A percentile compares a stretch with the other conserved stretches of the same genome.
These are phyloP conservation scores for Camptogramma bilineatum DNA, from an alignment of 2,888 invertebrate genomes.

Conservation along the genomic window DNA sequence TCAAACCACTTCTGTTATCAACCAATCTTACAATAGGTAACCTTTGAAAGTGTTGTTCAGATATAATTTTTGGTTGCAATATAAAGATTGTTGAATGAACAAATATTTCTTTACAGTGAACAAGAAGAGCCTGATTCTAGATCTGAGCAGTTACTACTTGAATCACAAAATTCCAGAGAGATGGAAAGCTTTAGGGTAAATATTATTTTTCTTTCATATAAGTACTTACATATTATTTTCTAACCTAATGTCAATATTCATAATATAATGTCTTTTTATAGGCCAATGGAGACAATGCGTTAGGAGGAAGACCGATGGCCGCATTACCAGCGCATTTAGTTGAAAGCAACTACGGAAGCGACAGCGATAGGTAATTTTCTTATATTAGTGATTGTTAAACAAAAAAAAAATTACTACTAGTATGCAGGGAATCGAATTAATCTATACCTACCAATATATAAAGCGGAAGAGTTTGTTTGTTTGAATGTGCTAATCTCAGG, in stretches of 20 bases:
- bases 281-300: constrained; percentile 68
- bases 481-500: too few relatives aligned
- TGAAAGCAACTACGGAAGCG: constrained; percentile 73
- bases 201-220: constrained; percentile 24
- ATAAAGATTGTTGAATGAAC: background rate
- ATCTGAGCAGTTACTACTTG: constrained; percentile 73
- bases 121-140: constrained; percentile 77
- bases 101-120: constrained; percentile 61
- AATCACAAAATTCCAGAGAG: constrained; percentile 73
- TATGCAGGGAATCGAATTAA: too few relatives aligned
- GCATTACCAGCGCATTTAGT: constrained; percentile 64
- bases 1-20: constrained; percentile 67
- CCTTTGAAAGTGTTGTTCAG: background rate
- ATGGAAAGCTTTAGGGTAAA: constrained; percentile 73
- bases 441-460: too few relatives aligned
- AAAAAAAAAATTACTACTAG: too few relatives aligned
- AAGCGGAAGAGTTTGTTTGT: too few relatives aligned
- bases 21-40: constrained; percentile 79
- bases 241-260: too few relatives aligned
- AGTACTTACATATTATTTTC: too few relatives aligned
- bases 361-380: constrained; percentile 72
- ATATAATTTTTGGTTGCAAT: background rate
- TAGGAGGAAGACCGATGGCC: constrained; percentile 62
- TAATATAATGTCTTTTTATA: constrained; percentile 37
- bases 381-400: background rate